Percentiles rank a stretch among this genome's conserved stretches.
Evolutionary conservation across 2,113 vertebrate species (phyloP).

Genomic region (Phrynocephalus versicolor): DNA sequence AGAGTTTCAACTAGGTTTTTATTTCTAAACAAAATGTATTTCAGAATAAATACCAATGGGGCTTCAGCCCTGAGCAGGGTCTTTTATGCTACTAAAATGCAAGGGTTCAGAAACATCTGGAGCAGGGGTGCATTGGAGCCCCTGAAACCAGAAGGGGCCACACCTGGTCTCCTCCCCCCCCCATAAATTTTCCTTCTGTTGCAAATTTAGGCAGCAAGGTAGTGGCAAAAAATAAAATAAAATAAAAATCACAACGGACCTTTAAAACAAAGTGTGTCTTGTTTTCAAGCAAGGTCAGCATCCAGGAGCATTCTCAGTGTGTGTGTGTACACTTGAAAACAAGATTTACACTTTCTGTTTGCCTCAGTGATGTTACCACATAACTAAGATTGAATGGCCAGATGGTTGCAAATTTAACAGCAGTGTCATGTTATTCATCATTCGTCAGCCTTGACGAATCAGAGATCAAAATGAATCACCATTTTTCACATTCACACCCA

Average conservation of each 20-base stretch:
- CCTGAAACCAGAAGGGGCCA: background rate
- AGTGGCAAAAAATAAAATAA: background rate
- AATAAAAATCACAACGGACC: background rate
- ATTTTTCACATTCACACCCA: too few relatives aligned
- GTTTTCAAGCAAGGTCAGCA: background rate
- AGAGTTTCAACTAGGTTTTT: too few relatives aligned
- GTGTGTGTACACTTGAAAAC: background rate
- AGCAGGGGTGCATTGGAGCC: background rate
- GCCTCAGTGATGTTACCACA: background rate
- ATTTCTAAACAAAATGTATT: background rate
- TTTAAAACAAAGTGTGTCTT: background rate
- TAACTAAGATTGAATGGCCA: background rate
- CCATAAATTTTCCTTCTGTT: too few relatives aligned
- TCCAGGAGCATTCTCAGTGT: background rate
- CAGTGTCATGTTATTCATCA: too few relatives aligned
- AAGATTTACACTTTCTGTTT: background rate
- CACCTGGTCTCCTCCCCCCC: background rate
- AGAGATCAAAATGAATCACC: too few relatives aligned
- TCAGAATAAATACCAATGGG: background rate
- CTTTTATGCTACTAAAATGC: background rate
- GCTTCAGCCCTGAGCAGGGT: background rate
- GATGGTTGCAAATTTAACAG: background rate
- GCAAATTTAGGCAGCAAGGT: too few relatives aligned
- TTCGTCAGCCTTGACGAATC: too few relatives aligned
- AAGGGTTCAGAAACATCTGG: background rate